phyloP scores from a whole-genome alignment of 2,888 invertebrate species.

The Aphrophora alni region DNA sequence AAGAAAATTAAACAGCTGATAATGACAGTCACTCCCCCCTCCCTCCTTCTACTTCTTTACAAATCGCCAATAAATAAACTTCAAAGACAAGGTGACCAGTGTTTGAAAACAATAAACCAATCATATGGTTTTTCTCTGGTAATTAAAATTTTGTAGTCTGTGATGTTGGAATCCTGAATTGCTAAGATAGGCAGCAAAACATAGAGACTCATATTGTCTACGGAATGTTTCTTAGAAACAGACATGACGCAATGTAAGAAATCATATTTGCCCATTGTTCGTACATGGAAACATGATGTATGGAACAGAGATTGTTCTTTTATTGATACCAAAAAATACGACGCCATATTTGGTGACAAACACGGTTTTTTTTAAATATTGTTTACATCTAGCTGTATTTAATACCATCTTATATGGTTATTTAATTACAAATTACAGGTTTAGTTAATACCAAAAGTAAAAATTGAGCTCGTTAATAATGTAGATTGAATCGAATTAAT shows the following conservation, averaged over 20 bases:
- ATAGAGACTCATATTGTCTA: not conserved
- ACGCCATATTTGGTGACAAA: not conserved
- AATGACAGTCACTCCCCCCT: not conserved
- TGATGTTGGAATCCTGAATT: not conserved
- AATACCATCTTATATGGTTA: not conserved
- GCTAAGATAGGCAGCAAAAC: not conserved
- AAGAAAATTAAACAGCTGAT: not conserved
- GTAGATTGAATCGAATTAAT: not conserved
- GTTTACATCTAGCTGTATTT: not conserved
- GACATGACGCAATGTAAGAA: conserved; percentile 25
- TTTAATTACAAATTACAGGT: not conserved
- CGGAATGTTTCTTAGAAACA: not conserved
- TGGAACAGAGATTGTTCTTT: not conserved
- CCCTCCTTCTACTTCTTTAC: too few relatives aligned
- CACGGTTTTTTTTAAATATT: not conserved
- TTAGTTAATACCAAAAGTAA: too few relatives aligned
- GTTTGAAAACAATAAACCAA: conserved; percentile 2
- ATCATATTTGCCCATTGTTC: conserved; percentile 28
- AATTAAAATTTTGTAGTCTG: not conserved
- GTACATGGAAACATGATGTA: not conserved
- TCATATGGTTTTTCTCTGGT: not conserved
- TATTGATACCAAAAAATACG: not conserved
- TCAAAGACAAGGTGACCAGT: not conserved
- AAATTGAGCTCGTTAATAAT: not conserved
- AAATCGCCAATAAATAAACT: not conserved